These are phyloP conservation scores for Mactromeris polynyma DNA, from an alignment of 2,888 invertebrate genomes.

Conservation along the genomic window DNA sequence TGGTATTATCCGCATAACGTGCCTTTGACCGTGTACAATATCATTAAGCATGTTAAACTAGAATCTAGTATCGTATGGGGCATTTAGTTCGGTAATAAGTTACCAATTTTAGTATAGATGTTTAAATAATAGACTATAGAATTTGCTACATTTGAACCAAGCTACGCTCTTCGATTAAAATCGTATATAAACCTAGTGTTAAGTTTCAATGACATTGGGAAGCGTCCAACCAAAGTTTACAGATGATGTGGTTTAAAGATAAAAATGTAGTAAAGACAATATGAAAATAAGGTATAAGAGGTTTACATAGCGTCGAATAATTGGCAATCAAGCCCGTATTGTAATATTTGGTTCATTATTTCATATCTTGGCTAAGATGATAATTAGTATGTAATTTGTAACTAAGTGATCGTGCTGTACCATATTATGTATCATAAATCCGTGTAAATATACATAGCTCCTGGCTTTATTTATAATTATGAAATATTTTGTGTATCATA, in stretches of 20 bases:
- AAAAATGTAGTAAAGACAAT: conserved; percentile 6
- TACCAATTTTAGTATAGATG: neutral
- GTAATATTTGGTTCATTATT: neutral
- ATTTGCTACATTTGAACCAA: neutral
- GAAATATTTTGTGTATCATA: neutral
- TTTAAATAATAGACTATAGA: neutral
- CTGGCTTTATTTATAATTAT: conserved; percentile 8
- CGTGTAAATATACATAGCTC: neutral
- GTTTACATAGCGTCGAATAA: conserved; percentile 19
- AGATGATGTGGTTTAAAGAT: conserved; percentile 35
- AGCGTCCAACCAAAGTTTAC: conserved; percentile 38
- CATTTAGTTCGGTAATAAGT: neutral
- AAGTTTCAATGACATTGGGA: conserved; percentile 33
- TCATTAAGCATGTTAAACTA: neutral
- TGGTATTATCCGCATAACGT: too few relatives aligned
- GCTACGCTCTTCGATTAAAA: neutral
- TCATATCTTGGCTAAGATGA: neutral
- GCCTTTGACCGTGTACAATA: neutral
- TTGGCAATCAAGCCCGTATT: conserved; percentile 17
- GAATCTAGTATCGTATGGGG: neutral
- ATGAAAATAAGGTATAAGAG: conserved; percentile 5
- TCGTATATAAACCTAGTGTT: conserved; percentile 7
- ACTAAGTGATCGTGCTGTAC: neutral
- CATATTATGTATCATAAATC: neutral
- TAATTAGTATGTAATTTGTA: neutral